phyloP scores from a whole-genome alignment of 1,140 invertebrate species.

The Brachionus koreanus region DNA sequence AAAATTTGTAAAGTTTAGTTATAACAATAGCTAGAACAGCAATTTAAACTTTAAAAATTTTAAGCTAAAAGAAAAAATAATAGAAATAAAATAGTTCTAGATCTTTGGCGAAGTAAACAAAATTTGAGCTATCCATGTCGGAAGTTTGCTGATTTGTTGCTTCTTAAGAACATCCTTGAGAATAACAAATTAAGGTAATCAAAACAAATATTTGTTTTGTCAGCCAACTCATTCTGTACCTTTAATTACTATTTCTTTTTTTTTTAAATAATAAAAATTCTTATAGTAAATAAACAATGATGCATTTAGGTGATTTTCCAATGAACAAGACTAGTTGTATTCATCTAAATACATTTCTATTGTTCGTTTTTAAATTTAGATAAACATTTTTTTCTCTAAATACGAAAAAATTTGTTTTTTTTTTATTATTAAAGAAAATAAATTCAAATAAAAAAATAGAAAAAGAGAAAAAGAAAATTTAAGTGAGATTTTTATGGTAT shows the following conservation, averaged over 20 bases:
- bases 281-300: conserved; percentile 4
- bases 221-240: neutral
- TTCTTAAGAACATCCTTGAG: neutral
- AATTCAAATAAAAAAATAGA: neutral
- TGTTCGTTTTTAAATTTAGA: conserved; percentile 23
- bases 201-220: neutral
- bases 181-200: neutral
- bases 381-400: neutral
- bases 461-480: neutral
- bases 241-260: neutral
- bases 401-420: neutral
- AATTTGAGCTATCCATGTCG: neutral
- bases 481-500: conserved; percentile 13
- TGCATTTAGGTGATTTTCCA: neutral
- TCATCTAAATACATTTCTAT: neutral
- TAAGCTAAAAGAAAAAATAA: too few relatives aligned
- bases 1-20: neutral
- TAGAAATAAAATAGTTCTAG: too few relatives aligned
- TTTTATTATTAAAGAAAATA: neutral
- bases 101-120: too few relatives aligned
- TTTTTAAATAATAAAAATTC: neutral
- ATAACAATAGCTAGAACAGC: neutral
- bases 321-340: neutral
- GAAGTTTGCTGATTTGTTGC: neutral
- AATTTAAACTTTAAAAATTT: too few relatives aligned